Conservation (phyloP, 2,797 vertebrate species). For the Malacoraja senta region DNA sequence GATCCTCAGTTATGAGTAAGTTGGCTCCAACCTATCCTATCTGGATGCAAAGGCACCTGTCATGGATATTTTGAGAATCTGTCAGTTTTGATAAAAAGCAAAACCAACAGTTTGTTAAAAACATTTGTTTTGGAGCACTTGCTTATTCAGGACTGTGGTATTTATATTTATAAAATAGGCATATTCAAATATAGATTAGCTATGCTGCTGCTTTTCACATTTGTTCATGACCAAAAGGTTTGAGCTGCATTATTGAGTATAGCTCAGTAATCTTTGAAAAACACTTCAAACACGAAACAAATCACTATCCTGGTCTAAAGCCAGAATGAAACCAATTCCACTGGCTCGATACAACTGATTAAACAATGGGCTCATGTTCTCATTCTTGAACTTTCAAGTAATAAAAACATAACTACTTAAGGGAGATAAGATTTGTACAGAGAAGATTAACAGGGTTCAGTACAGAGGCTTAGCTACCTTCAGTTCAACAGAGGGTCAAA, state of each 20-base stretch:
- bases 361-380: neutral
- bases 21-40: neutral
- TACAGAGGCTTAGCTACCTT: neutral
- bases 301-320: neutral
- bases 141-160: neutral
- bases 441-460: neutral
- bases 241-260: neutral
- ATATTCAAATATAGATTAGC: neutral
- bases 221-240: neutral
- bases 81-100: too few relatives aligned
- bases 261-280: neutral
- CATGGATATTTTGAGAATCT: neutral
- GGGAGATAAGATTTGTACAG: neutral
- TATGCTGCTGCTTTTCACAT: neutral
- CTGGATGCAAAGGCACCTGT: neutral
- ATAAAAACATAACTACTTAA: neutral
- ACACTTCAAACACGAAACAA: neutral
- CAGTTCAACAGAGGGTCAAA: neutral
- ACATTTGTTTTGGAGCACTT: neutral
- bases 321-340: neutral
- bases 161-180: too few relatives aligned
- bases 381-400: neutral
- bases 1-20: neutral
- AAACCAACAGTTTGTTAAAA: neutral
- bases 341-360: neutral